Conservation (phyloP, 2,888 invertebrate species). For the Morinoia aosen region DNA sequence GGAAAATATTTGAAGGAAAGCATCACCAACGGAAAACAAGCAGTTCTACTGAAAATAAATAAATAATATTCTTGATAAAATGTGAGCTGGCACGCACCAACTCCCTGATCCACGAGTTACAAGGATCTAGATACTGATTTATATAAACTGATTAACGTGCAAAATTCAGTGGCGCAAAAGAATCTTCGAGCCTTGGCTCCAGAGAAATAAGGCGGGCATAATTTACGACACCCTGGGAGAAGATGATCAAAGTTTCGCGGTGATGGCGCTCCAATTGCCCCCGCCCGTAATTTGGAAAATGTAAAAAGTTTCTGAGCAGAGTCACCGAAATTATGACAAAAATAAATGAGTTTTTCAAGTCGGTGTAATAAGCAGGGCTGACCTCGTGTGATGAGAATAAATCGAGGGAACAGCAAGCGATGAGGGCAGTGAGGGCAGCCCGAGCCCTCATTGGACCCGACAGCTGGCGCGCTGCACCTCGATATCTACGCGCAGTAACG, state of each 20-base stretch:
- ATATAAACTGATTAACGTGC: background rate
- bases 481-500: too few relatives aligned
- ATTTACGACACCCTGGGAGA: background rate
- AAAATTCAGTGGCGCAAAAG: background rate
- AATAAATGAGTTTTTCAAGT: background rate
- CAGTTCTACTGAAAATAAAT: too few relatives aligned
- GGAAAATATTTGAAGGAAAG: too few relatives aligned
- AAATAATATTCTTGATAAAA: background rate
- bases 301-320: background rate
- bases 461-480: too few relatives aligned
- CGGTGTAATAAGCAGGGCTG: background rate
- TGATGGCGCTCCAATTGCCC: conserved; percentile 3
- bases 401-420: background rate
- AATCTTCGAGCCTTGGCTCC: background rate
- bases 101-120: background rate
- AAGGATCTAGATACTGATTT: background rate
- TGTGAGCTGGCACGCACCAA: background rate
- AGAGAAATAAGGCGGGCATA: background rate
- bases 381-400: background rate
- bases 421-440: background rate
- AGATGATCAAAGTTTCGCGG: background rate
- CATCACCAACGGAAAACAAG: too few relatives aligned
- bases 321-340: background rate
- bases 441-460: background rate
- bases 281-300: conserved; percentile 1